Conservation (phyloP, 2,888 invertebrate genomes). For the Lochmaea crataegi region DNA sequence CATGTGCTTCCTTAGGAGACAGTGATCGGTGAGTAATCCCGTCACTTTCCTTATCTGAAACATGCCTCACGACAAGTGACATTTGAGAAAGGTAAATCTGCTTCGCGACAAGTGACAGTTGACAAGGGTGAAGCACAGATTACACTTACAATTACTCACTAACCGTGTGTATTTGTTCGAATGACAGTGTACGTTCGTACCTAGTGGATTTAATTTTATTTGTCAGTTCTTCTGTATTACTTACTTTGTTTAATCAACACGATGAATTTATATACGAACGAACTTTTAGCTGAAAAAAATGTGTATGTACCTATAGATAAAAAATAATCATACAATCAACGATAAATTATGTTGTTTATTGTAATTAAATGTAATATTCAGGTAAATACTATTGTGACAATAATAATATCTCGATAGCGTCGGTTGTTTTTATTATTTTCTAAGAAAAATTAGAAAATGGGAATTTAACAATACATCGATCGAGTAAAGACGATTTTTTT, state of each 20-base stretch:
- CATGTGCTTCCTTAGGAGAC: too few relatives aligned
- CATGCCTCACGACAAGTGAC: too few relatives aligned
- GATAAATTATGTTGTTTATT: background rate
- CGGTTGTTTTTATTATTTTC: slow-evolving; percentile 4
- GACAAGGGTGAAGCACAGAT: too few relatives aligned
- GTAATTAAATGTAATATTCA: background rate
- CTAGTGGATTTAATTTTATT: too few relatives aligned
- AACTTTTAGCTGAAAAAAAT: background rate
- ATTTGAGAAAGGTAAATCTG: too few relatives aligned
- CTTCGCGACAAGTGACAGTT: too few relatives aligned
- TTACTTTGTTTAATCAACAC: background rate
- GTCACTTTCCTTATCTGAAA: too few relatives aligned
- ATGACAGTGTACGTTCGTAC: too few relatives aligned
- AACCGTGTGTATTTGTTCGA: too few relatives aligned
- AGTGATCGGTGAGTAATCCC: too few relatives aligned
- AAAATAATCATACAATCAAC: background rate
- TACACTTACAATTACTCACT: too few relatives aligned
- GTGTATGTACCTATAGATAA: background rate
- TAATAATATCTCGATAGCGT: slow-evolving; percentile 19
- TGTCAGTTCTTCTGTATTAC: too few relatives aligned
- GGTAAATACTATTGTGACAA: slow-evolving; percentile 13
- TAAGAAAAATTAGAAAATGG: background rate
- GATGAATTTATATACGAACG: slow-evolving; percentile 20
- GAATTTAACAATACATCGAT: background rate
- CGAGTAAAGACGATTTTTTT: background rate